Base-by-base conservation (phyloP, 1,140 invertebrate species). In the Carposina sasakii region DNA sequence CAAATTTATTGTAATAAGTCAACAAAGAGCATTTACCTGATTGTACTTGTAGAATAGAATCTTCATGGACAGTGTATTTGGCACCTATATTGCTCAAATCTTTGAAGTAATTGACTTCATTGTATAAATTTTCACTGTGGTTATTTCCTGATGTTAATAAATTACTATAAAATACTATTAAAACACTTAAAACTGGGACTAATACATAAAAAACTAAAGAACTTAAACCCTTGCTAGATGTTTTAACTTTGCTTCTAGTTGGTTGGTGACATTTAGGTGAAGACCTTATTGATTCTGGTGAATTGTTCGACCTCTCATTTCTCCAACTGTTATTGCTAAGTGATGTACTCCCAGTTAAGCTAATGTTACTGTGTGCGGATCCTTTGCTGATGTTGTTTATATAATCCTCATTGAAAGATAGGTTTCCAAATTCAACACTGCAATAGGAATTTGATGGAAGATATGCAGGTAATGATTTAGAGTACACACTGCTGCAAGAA, bases 401-500 rank as follows among this genome's bases (percentile, higher is more conserved):
- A 15, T 20, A 24, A 15, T 10, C 13, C 17, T 12, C 36, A 6
- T 2, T 48, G 3, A 10, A 16, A 15, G 23, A 10, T 1, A 20
- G 13, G n/a, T 46, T 16, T 43, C 30, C 33, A 33, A 43, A 53
- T 23, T 69, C 59, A 52, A 71, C 61, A 56, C 74, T 76, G 70
- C 23, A 76, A 75, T 52, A 48, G 22, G 51, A 60, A 63, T 56
- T 40, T 49, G 54, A 61, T 40, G 64, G 54, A 52, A 75, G 61
- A 40, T 50, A 62, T 60, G 71, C 56, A 54, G 71, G 74, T 53
- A 71, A 69, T 52, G 74, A 77, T 57, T 75, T 76, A 19, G 68
- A 70, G 49, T 71, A 63, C 23, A 63, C 33, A 65, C 65, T 52
- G 60, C 74, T 81, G 74, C 37, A 76, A 78, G 45, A 45, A 63